These are phyloP conservation scores for Xiphias gladius DNA, from an alignment of 2,113 vertebrate species.

Conservation along the genomic window DNA sequence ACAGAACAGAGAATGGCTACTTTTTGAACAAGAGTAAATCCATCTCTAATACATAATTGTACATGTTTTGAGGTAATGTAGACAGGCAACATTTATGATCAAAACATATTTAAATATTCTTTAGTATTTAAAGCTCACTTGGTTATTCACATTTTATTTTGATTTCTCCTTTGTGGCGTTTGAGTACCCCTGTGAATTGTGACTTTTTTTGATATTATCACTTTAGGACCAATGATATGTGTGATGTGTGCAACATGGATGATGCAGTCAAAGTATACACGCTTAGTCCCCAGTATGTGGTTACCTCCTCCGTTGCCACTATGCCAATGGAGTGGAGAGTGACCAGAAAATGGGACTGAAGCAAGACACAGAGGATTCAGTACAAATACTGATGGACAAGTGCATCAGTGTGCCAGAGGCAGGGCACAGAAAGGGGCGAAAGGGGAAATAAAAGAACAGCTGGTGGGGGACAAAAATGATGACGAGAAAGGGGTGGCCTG, in stretches of 20 bases:
- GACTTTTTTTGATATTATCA: slow-evolving; percentile 18
- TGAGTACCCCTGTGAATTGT: neutral
- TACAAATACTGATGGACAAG: slow-evolving; percentile 35
- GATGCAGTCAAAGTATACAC: slow-evolving; percentile 38
- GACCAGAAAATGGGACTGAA: neutral
- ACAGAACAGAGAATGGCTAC: slow-evolving; percentile 72
- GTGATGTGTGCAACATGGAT: slow-evolving; percentile 9
- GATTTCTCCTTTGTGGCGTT: neutral
- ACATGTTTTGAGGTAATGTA: slow-evolving; percentile 70
- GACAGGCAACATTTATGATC: slow-evolving; percentile 61
- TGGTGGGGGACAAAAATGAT: neutral
- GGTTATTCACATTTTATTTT: slow-evolving; percentile 51
- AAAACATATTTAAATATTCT: slow-evolving; percentile 46
- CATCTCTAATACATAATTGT: slow-evolving; percentile 70
- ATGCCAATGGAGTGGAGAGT: neutral
- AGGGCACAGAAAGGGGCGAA: neutral
- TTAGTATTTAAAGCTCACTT: slow-evolving; percentile 52
- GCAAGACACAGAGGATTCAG: neutral
- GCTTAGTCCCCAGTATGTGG: slow-evolving; percentile 14
- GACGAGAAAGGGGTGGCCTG: neutral
- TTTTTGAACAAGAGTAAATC: slow-evolving; percentile 62
- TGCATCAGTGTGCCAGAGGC: slow-evolving; percentile 41
- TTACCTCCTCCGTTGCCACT: neutral
- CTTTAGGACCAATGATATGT: slow-evolving; percentile 40
- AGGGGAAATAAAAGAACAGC: neutral